phyloP scores from a whole-genome alignment of 2,113 vertebrate species.

The Hirundichthys speculiger region DNA sequence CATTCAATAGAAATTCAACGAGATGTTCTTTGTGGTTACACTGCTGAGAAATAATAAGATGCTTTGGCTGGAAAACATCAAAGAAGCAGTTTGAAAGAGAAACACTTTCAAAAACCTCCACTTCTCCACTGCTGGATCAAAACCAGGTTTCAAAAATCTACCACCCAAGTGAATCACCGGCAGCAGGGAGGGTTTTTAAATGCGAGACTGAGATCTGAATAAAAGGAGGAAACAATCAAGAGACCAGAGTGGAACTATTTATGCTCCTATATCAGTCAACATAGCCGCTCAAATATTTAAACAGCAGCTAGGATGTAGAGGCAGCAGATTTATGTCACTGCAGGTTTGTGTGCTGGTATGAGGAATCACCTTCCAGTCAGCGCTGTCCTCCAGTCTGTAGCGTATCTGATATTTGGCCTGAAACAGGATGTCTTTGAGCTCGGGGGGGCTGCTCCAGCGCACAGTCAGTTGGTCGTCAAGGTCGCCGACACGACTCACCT shows the following conservation, averaged over 20 bases:
- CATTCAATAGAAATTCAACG: background rate
- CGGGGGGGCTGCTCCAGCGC: slow-evolving; percentile 89
- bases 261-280: slow-evolving; percentile 2
- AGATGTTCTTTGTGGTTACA: background rate
- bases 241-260: background rate
- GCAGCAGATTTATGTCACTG: too few relatives aligned
- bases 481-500: slow-evolving; percentile 90
- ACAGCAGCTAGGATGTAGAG: too few relatives aligned
- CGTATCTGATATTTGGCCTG: slow-evolving; percentile 98
- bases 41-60: slow-evolving; percentile 10
- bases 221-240: background rate
- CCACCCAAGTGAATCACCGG: background rate
- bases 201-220: slow-evolving; percentile 10
- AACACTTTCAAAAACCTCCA: slow-evolving; percentile 9
- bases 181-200: slow-evolving; percentile 1
- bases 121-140: slow-evolving; percentile 28
- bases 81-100: slow-evolving; percentile 17
- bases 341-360: too few relatives aligned
- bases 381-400: slow-evolving; percentile 93
- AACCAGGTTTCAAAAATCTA: slow-evolving; percentile 23
- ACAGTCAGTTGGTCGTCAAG: slow-evolving; percentile 95
- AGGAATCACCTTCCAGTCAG: slow-evolving; percentile 94
- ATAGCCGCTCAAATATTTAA: background rate
- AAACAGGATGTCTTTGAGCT: slow-evolving; percentile 94
- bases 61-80: slow-evolving; percentile 29